These are phyloP conservation scores for Meloidogyne hapla DNA, from an alignment of 1,140 invertebrate species.

Conservation along the genomic window DNA sequence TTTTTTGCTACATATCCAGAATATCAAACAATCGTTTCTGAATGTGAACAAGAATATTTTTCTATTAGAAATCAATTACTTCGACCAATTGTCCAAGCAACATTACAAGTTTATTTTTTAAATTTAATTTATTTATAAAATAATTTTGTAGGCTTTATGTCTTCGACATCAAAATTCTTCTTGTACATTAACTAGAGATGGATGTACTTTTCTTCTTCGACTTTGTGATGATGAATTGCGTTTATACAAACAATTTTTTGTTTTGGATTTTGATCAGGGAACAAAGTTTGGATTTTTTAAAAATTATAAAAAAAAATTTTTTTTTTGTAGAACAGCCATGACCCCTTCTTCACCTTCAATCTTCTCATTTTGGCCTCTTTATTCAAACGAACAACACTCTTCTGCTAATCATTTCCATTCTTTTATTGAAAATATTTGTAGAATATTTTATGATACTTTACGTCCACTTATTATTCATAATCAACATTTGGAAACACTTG, in stretches of 20 bases:
- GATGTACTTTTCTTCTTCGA: conserved; percentile 56
- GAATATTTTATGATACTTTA: conserved; percentile 84
- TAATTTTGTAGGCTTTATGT: conserved; percentile 29
- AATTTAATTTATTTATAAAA: not conserved
- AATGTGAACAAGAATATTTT: conserved; percentile 56
- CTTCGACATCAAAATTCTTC: conserved; percentile 49
- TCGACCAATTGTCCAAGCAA: conserved; percentile 53
- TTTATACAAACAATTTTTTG: conserved; percentile 62
- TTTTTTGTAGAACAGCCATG: conserved; percentile 19
- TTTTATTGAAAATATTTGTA: conserved; percentile 81
- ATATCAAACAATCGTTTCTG: conserved; percentile 50
- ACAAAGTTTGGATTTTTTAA: not conserved
- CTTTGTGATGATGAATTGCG: conserved; percentile 63
- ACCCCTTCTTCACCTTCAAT: conserved; percentile 19
- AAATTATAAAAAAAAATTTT: not conserved
- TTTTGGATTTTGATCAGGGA: conserved; percentile 27
- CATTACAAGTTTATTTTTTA: conserved; percentile 37
- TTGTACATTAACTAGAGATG: conserved; percentile 57
- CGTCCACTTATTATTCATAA: conserved; percentile 94
- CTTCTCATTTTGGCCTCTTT: not conserved
- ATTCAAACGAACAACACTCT: conserved; percentile 19
- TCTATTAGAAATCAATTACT: conserved; percentile 54
- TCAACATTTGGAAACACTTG: conserved; percentile 92
- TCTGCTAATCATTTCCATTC: conserved; percentile 60
- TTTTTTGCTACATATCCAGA: conserved; percentile 48